phyloP scores from a whole-genome alignment of 2,113 vertebrate species.

The Larimichthys polyactis region DNA sequence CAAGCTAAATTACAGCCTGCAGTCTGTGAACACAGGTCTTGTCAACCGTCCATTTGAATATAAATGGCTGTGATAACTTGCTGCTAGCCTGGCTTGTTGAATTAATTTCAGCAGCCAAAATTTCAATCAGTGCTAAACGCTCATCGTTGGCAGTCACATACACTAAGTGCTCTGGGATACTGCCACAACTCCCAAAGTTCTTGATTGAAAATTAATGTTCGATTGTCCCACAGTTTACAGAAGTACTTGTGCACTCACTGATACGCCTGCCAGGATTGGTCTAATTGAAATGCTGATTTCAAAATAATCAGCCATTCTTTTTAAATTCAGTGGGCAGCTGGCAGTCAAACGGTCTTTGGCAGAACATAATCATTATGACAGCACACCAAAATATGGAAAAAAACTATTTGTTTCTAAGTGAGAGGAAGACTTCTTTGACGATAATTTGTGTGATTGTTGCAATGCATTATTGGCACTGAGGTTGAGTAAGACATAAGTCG shows the following conservation, averaged over 20 bases:
- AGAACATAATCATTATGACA: conserved; percentile 21
- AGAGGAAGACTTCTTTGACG: conserved; percentile 1
- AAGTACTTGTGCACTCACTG: conserved; percentile 44
- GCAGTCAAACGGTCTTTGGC: conserved; percentile 37
- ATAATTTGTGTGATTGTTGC: conserved; percentile 11
- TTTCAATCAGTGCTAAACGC: conserved; percentile 40
- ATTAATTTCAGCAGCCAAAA: conserved; percentile 48
- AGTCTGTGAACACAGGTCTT: conserved; percentile 5
- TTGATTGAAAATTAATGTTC: conserved; percentile 57
- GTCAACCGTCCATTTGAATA: conserved; percentile 32
- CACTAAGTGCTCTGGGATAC: conserved; percentile 30
- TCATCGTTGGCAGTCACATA: conserved; percentile 50
- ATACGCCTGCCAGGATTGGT: conserved; percentile 39
- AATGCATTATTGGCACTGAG: background rate
- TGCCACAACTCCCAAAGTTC: conserved; percentile 54
- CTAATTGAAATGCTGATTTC: conserved; percentile 66
- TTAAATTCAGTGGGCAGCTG: conserved; percentile 46
- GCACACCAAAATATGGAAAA: conserved; percentile 4
- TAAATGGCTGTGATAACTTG: conserved; percentile 35
- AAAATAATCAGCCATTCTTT: conserved; percentile 62
- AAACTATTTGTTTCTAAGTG: background rate
- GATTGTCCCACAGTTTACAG: conserved; percentile 55
- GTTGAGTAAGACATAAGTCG: background rate
- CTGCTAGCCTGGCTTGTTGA: conserved; percentile 39
- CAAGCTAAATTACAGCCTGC: conserved; percentile 20